Evolutionary conservation across 2,888 invertebrate genomes (phyloP).

Genomic region (Drosophila melanosoma): DNA sequence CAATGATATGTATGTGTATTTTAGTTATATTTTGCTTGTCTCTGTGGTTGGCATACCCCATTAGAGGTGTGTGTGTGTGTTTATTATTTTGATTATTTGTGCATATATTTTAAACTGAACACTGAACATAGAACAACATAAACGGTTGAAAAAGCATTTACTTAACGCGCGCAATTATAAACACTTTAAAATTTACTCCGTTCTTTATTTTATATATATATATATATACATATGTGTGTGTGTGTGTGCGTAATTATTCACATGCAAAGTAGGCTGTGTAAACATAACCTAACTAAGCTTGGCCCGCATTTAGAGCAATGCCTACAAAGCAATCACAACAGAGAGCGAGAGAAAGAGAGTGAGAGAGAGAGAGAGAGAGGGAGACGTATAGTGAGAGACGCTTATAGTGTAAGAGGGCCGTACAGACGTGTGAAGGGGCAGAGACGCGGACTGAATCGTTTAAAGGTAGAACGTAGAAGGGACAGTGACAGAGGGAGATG

Average conservation of each 20-base stretch:
- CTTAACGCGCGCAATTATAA: conserved; percentile 76
- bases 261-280: conserved; percentile 51
- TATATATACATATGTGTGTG: conserved; percentile 5
- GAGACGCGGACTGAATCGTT: conserved; percentile 9
- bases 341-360: background rate
- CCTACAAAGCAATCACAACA: conserved; percentile 18
- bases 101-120: background rate
- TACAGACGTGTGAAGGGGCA: background rate
- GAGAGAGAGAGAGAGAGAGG: background rate
- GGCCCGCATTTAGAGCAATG: conserved; percentile 48
- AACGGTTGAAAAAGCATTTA: conserved; percentile 70
- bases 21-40: conserved; percentile 29
- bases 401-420: background rate
- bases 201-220: conserved; percentile 28
- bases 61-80: background rate
- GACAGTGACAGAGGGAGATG: background rate
- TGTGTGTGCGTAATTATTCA: conserved; percentile 30
- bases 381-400: too few species aligned
- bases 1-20: conserved; percentile 15
- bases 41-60: conserved; percentile 30
- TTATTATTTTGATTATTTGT: background rate
- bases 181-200: conserved; percentile 68
- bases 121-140: conserved; percentile 46
- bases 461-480: background rate
- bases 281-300: conserved; percentile 58